Base-by-base conservation (phyloP, 2,888 invertebrate species). In the Eupithecia inturbata region DNA sequence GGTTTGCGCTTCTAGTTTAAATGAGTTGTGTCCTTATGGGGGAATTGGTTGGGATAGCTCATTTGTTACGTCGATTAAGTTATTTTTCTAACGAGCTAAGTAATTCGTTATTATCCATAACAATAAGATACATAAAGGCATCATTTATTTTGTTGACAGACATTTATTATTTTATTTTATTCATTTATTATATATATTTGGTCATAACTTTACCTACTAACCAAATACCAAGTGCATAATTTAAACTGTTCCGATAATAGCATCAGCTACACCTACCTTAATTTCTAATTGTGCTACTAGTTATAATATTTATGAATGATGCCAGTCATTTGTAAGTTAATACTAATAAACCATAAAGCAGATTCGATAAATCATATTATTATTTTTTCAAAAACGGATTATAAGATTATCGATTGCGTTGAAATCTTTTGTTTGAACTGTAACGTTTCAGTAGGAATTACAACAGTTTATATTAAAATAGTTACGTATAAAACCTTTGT, bases 1-100 rank as follows among this genome's bases (percentile, higher is more conserved):
- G 84, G 87, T 80, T 81, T 82, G 84, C 78, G 80, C 79, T 83
- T 77, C 74, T 63, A 68, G 74, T 73, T 73, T 77, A 75, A 77
- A 78, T 76, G 72, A 68, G 71, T 76, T 74, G 76, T 76, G 72
- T 72, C 53, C 62, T 66, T 66, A 66, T 7, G 72, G 60, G 62
- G 67, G 75, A 75, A 73, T 74, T 66, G 70, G 68, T 60, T 66
- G 70, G 62, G 68, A 74, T 73, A 66, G 49, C 60, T 66, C 70
- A 73, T 74, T 78, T 75, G 45, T 71, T 33, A 72, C 73, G 57
- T 71, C 75, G 45, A 75, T 67, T 39, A 36, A 33, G 39, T 64
- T 39, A 66, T 66, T 64, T 36, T 33, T 36, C 5, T 64, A 36
- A 64, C 63, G 33, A 33, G 63, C 36, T 64, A 31, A 33, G 63